Percentiles rank a stretch among this genome's conserved stretches.
These are phyloP conservation scores for Tetraneura akinire DNA, from an alignment of 1,140 invertebrate species.

Conservation along the genomic window DNA sequence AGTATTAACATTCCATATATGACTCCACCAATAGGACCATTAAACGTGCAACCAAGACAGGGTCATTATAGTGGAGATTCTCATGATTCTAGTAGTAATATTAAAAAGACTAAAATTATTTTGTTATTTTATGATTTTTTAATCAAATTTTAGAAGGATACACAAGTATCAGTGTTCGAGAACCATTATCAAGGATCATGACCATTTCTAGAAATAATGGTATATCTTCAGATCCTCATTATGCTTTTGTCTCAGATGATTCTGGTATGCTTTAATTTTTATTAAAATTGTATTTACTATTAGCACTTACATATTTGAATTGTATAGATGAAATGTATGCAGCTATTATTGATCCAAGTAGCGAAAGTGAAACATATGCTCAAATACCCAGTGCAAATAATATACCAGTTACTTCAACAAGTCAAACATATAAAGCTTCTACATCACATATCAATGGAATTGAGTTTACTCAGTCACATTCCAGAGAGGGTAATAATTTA, in stretches of 20 bases:
- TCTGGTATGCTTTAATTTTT: slow-evolving; percentile 65
- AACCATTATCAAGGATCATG: slow-evolving; percentile 77
- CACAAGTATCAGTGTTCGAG: slow-evolving; percentile 85
- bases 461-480: slow-evolving; percentile 27
- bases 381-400: slow-evolving; percentile 65
- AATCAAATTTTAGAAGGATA: slow-evolving; percentile 73
- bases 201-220: slow-evolving; percentile 59
- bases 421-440: slow-evolving; percentile 63
- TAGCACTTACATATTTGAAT: background rate
- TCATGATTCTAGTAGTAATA: slow-evolving; percentile 76
- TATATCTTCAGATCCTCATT: slow-evolving; percentile 66
- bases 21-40: slow-evolving; percentile 70
- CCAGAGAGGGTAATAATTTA: slow-evolving; percentile 18
- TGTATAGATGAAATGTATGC: slow-evolving; percentile 83
- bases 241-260: slow-evolving; percentile 82
- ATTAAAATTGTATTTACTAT: background rate
- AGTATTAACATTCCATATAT: slow-evolving; percentile 87
- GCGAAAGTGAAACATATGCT: slow-evolving; percentile 85
- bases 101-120: slow-evolving; percentile 15
- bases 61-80: slow-evolving; percentile 80
- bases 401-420: slow-evolving; percentile 60
- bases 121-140: slow-evolving; percentile 48
- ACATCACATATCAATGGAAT: slow-evolving; percentile 30
- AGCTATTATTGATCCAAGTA: slow-evolving; percentile 80
- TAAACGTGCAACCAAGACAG: slow-evolving; percentile 58